Conservation (phyloP, 2,888 invertebrate species). For the Aleiodes testaceus region DNA sequence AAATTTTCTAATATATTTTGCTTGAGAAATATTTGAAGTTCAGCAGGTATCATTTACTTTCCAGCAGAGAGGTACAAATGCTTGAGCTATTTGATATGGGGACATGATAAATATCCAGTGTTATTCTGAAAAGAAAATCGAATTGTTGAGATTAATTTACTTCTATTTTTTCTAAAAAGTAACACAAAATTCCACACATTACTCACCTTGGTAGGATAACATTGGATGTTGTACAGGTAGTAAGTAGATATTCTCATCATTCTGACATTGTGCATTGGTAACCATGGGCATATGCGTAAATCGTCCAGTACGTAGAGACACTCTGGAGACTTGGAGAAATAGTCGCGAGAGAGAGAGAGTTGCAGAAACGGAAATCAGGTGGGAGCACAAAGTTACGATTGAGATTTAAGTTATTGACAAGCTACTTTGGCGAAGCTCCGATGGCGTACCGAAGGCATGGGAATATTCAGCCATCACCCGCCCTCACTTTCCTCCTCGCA, state of each 20-base stretch:
- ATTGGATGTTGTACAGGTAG: background rate
- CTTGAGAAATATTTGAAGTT: no score
- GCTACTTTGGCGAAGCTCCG: constrained; percentile 70
- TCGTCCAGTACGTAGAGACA: constrained; percentile 11
- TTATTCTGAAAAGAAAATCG: no score
- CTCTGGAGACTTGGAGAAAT: constrained; percentile 15
- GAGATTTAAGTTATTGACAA: constrained; percentile 73
- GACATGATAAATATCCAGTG: no score
- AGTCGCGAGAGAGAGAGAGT: constrained; percentile 36
- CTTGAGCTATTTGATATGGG: no score
- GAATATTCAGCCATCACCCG: constrained; percentile 35
- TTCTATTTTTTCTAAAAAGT: no score
- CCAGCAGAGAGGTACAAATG: no score
- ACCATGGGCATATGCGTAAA: constrained; percentile 28
- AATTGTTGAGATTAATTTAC: no score
- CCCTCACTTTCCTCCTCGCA: no score
- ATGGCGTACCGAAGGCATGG: constrained; percentile 55
- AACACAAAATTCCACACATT: background rate
- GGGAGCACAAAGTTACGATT: constrained; percentile 71
- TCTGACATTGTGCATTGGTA: constrained; percentile 11
- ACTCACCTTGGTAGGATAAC: no score
- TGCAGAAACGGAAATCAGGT: constrained; percentile 66
- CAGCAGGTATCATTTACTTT: no score
- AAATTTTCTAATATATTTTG: background rate
- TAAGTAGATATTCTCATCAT: constrained; percentile 23